Evolutionary conservation across 2,888 invertebrate genomes (phyloP).

Genomic region (Fabriciana adippe): DNA sequence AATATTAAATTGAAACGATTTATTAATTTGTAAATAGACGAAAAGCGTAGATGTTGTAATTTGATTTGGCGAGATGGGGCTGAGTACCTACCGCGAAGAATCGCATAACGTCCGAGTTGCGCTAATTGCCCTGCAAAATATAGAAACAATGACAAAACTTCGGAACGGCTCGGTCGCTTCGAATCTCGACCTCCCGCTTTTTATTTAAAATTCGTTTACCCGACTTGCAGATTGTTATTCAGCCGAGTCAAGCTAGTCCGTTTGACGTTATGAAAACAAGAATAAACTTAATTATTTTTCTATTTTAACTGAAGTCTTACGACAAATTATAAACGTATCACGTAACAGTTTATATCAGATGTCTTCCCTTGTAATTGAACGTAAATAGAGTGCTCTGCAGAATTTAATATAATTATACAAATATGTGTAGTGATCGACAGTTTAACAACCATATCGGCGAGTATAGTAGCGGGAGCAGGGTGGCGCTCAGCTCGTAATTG

Average conservation of each 20-base stretch:
- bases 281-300: constrained; percentile 68
- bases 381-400: constrained; percentile 25
- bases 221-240: constrained; percentile 74
- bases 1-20: constrained; percentile 59
- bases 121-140: constrained; percentile 80
- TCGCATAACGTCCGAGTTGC: constrained; percentile 64
- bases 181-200: constrained; percentile 68
- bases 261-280: constrained; percentile 66
- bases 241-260: constrained; percentile 56
- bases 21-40: constrained; percentile 56
- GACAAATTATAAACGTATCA: constrained; percentile 43
- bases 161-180: constrained; percentile 61
- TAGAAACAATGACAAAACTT: constrained; percentile 81
- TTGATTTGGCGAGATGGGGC: constrained; percentile 67
- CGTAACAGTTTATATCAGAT: constrained; percentile 28
- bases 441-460: constrained; percentile 59
- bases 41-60: constrained; percentile 57
- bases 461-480: constrained; percentile 46
- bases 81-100: constrained; percentile 54
- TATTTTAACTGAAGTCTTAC: constrained; percentile 53
- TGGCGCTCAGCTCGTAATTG: constrained; percentile 66
- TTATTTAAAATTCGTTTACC: constrained; percentile 80
- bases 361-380: constrained; percentile 26
- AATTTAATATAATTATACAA: constrained; percentile 35
- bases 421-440: constrained; percentile 52